Percentiles rank a stretch among this genome's conserved stretches.
phyloP scores from a whole-genome alignment of 2,797 vertebrate species.

The Ciconia nigra region DNA sequence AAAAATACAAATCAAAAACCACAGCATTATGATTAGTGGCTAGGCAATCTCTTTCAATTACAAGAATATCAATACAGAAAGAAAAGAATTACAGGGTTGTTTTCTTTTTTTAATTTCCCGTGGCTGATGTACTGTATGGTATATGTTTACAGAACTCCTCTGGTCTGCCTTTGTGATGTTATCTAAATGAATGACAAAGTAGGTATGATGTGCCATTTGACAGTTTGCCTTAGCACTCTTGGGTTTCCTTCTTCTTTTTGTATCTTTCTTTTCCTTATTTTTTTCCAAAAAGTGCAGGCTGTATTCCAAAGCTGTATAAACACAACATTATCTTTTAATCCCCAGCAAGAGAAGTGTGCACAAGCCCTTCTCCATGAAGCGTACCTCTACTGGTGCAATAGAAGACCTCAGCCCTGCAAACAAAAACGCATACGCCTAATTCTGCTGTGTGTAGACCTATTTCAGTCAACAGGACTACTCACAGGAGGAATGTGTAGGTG shows the following conservation, averaged over 20 bases:
- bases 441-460: not conserved
- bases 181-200: constrained; percentile 74
- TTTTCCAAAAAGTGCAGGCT: constrained; percentile 50
- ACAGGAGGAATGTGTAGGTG: not conserved
- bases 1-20: constrained; percentile 29
- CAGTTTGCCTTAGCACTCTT: constrained; percentile 75
- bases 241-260: constrained; percentile 49
- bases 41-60: constrained; percentile 62
- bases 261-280: not conserved
- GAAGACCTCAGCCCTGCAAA: constrained; percentile 16
- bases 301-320: constrained; percentile 78
- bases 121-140: constrained; percentile 78
- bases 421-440: not conserved
- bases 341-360: constrained; percentile 35
- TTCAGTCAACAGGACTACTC: not conserved
- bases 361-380: constrained; percentile 2
- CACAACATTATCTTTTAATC: constrained; percentile 80
- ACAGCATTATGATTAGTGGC: constrained; percentile 51
- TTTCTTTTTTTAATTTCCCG: constrained; percentile 70
- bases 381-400: not conserved
- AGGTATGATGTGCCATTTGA: constrained; percentile 76
- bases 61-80: constrained; percentile 72
- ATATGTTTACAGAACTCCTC: constrained; percentile 78
- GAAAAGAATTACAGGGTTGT: constrained; percentile 79
- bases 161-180: constrained; percentile 78